These are phyloP conservation scores for Thamnaconus septentrionalis DNA, from an alignment of 2,113 vertebrate species.

Conservation along the genomic window DNA sequence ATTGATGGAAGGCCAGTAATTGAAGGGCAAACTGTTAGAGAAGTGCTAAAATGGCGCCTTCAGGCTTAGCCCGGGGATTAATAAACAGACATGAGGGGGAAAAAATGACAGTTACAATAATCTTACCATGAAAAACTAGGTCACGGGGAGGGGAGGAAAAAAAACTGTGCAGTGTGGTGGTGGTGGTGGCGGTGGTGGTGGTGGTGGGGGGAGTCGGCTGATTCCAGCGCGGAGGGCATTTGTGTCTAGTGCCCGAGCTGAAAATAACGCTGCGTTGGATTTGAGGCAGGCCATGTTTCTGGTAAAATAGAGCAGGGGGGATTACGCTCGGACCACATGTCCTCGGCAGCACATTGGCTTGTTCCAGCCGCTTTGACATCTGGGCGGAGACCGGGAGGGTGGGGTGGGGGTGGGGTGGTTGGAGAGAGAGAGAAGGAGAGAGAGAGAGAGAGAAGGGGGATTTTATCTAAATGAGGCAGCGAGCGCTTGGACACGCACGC, in stretches of 20 bases:
- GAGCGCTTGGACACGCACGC: conserved; percentile 22
- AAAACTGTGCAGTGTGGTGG: conserved; percentile 11
- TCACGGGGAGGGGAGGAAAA: conserved; percentile 53
- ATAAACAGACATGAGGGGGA: conserved; percentile 78
- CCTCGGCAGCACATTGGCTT: conserved; percentile 61
- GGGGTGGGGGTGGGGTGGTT: too few species aligned
- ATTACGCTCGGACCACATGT: conserved; percentile 71
- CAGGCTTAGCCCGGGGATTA: conserved; percentile 77
- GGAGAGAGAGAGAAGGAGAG: too few species aligned
- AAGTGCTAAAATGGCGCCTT: conserved; percentile 69
- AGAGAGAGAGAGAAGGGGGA: conserved; percentile 32
- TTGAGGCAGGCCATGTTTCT: conserved; percentile 63
- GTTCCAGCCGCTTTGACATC: conserved; percentile 52
- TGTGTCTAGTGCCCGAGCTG: conserved; percentile 64
- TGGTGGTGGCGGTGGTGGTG: conserved; percentile 2
- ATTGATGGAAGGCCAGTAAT: conserved; percentile 58
- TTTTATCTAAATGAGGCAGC: conserved; percentile 58
- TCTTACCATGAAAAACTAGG: conserved; percentile 77
- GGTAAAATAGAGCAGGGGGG: conserved; percentile 71
- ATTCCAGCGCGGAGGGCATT: conserved; percentile 70
- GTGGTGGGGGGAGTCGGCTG: conserved; percentile 62
- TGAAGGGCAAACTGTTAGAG: conserved; percentile 68
- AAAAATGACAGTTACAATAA: conserved; percentile 80
- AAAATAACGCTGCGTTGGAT: conserved; percentile 70
- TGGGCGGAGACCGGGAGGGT: too few species aligned